Conservation (phyloP, 2,113 vertebrate species). For the Myotis lucifugus region DNA sequence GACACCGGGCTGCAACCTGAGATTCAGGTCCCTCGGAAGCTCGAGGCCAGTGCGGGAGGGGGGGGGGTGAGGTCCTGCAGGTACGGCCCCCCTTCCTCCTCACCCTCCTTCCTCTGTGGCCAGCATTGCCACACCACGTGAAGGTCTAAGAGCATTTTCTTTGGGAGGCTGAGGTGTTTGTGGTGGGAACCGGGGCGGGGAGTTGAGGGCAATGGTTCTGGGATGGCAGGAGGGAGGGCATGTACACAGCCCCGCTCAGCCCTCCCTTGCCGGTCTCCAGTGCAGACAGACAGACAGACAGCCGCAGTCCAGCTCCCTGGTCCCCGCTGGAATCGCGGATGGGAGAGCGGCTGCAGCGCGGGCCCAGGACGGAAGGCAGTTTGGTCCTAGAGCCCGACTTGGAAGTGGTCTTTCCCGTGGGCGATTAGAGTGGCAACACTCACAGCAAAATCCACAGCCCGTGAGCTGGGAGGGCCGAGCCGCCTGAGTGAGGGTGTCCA, state of each 20-base stretch:
- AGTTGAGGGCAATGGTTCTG: not conserved
- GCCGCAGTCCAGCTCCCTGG: not conserved
- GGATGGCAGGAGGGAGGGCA: not conserved
- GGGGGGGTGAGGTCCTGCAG: accelerated
- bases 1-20: not conserved
- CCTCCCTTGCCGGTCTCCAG: not conserved
- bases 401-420: not conserved
- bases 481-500: not conserved
- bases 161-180: not conserved
- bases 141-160: not conserved
- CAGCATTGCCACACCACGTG: not conserved
- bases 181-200: not conserved
- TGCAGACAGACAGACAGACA: not conserved
- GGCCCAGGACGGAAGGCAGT: not conserved
- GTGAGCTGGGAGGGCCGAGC: not conserved
- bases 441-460: not conserved
- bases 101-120: not conserved
- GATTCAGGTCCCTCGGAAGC: not conserved
- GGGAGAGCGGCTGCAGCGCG: not conserved
- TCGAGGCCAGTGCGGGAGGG: not conserved
- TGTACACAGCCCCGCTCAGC: not conserved
- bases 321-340: not conserved
- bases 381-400: not conserved
- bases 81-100: too few species aligned
- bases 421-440: not conserved